A percentile compares a stretch with the other conserved stretches of the same genome.
phyloP scores from a whole-genome alignment of 1,140 invertebrate genomes.

The Pentalonia nigronervosa region DNA sequence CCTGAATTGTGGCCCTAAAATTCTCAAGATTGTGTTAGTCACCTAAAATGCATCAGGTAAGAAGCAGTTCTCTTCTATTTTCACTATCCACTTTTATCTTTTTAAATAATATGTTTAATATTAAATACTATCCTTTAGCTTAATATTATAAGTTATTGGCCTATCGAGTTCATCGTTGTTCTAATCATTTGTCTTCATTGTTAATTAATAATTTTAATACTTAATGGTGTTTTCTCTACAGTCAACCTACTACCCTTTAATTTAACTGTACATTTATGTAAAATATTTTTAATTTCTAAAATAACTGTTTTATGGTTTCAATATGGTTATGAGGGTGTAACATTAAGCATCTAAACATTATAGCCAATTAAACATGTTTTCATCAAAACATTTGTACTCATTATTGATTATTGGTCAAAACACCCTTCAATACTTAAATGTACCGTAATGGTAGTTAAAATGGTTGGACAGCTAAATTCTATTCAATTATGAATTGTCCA shows the following conservation, averaged over 20 bases:
- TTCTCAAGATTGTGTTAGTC: not conserved
- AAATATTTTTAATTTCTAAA: not conserved
- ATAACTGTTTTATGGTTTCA: not conserved
- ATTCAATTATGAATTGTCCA: conserved; percentile 16
- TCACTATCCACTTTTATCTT: not conserved
- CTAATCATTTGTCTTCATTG: not conserved
- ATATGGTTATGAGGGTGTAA: not conserved
- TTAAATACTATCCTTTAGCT: not conserved
- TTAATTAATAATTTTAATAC: not conserved
- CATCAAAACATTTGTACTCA: not conserved
- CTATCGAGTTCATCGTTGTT: conserved; percentile 1
- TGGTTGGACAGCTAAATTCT: conserved; percentile 31
- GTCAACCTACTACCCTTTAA: not conserved
- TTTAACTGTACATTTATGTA: not conserved
- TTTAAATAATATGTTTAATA: not conserved
- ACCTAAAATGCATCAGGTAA: conserved; percentile 55
- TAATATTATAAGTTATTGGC: not conserved
- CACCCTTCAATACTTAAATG: not conserved
- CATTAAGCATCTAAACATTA: not conserved
- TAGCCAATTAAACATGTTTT: not conserved
- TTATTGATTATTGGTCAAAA: not conserved
- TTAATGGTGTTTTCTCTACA: not conserved
- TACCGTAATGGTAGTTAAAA: conserved; percentile 9
- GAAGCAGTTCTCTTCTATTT: conserved; percentile 10
- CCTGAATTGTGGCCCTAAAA: not conserved